A percentile compares a stretch with the other conserved stretches of the same genome.
These are phyloP conservation scores for Eupsilia transversa DNA, from an alignment of 2,888 invertebrate species.

Conservation along the genomic window DNA sequence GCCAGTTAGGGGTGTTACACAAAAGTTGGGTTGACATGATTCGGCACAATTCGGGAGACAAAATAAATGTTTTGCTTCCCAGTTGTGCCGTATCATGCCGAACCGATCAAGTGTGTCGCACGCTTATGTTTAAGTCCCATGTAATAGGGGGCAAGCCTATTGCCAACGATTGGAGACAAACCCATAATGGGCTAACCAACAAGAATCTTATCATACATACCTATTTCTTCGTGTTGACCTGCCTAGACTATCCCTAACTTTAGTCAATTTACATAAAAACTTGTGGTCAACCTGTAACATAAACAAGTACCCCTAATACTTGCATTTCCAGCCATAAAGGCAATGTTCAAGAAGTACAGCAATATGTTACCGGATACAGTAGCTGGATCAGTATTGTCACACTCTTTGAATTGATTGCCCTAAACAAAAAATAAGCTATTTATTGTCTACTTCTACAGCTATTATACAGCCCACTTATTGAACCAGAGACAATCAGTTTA, in stretches of 20 bases:
- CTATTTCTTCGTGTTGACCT: slow-evolving; percentile 2
- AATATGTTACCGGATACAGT: slow-evolving; percentile 18
- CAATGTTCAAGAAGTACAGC: slow-evolving; percentile 28
- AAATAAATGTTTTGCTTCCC: not conserved
- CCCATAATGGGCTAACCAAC: not conserved
- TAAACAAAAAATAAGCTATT: slow-evolving; percentile 63
- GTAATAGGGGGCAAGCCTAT: not conserved
- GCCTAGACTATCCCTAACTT: slow-evolving; percentile 12
- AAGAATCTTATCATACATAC: slow-evolving; percentile 4
- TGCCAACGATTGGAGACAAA: not conserved
- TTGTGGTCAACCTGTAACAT: slow-evolving; percentile 27
- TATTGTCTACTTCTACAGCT: slow-evolving; percentile 70
- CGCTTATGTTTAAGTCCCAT: not conserved
- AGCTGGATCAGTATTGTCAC: slow-evolving; percentile 34
- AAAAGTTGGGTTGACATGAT: not conserved
- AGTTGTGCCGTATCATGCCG: not conserved
- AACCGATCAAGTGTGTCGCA: not conserved
- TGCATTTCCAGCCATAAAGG: slow-evolving; percentile 32
- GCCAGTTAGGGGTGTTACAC: not conserved
- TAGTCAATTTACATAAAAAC: slow-evolving; percentile 9
- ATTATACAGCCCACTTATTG: slow-evolving; percentile 63
- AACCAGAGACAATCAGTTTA: slow-evolving; percentile 65
- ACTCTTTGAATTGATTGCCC: slow-evolving; percentile 28
- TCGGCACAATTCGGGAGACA: not conserved
- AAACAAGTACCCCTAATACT: slow-evolving; percentile 38